Evolutionary conservation across 2,113 vertebrate species (phyloP), one percentile per base, ranked within the genome.

Genomic region (Sylvilagus bachmani): DNA sequence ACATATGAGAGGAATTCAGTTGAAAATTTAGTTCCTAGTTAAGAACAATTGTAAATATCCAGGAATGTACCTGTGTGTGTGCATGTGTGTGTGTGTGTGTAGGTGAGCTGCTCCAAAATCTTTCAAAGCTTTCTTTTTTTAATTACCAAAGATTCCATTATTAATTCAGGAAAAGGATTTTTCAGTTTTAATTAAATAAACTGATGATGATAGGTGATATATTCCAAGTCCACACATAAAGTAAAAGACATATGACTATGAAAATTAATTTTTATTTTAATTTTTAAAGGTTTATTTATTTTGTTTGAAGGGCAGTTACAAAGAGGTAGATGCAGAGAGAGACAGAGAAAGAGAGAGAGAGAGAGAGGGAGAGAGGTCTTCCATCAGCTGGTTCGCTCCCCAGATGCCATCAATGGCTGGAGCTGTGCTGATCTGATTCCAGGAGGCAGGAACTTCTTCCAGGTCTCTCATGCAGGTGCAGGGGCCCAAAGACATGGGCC

Each of bases 121-220:
- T 70, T 89, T 67, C 75, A 89, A 94, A 71, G 14, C 17, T 44
- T 13, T 77, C 19, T 66, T 33, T 13, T 53, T 94, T 79, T 85
- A 80, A 36, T 2, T 3, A 44, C 22, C 29, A 22, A 89, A 12
- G 89, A 75, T 53, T 19, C 70, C 44, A 33, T 31, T 17, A 58
- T 80, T 51, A 74, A 80, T 62, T 49, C 27, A 58, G 7, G 29
- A 38, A 9, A 44, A 73, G 1, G 2, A 16, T 29, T 29, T 66
- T 44, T 38, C 31, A 10, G 38, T 77, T 75, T 87, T 73, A 77
- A 36, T n/a, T 31, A 14, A 89, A 31, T 11, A 66, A 74, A 69
- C 6, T 24, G 31, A 62, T 3, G 51, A 69, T 51, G 6, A 13
- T 49, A 17, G 17, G 4, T 77, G 61, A 71, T 21, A 81, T 84